These are phyloP conservation scores for Drosophila lacertosa DNA, from an alignment of 1,140 invertebrate species.

Conservation along the genomic window DNA sequence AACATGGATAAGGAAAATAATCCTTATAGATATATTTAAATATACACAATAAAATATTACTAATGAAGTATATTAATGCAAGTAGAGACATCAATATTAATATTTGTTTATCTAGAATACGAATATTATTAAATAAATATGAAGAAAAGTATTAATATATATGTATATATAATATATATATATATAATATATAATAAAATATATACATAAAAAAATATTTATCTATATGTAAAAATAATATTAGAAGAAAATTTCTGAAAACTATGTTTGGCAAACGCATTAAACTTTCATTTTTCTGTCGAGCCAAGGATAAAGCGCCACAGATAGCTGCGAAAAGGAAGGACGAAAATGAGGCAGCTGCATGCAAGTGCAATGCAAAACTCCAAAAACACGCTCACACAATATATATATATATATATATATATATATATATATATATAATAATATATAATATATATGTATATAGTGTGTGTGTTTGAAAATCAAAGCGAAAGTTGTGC, in stretches of 20 bases:
- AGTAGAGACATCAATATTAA: too few species aligned
- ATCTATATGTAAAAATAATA: constrained; percentile 16
- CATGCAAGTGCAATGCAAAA: constrained; percentile 47
- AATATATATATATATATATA: neutral
- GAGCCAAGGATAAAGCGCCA: constrained; percentile 66
- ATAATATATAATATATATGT: constrained; percentile 3
- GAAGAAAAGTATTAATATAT: too few species aligned
- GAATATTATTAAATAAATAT: too few species aligned
- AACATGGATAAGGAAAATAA: too few species aligned
- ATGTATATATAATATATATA: constrained; percentile 30
- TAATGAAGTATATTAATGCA: too few species aligned
- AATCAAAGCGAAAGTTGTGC: constrained; percentile 81
- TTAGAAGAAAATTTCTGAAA: constrained; percentile 63
- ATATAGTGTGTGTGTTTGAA: constrained; percentile 54
- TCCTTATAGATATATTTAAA: too few species aligned
- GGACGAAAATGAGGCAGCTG: neutral
- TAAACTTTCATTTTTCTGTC: constrained; percentile 84
- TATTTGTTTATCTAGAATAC: too few species aligned
- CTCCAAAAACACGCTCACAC: constrained; percentile 29
- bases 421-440: neutral
- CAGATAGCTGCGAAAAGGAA: constrained; percentile 9
- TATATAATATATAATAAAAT: neutral
- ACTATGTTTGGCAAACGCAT: constrained; percentile 83
- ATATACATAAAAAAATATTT: constrained; percentile 1
- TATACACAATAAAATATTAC: too few species aligned